phyloP scores from a whole-genome alignment of 2,113 vertebrate genomes.

The Gallinago undulata region DNA sequence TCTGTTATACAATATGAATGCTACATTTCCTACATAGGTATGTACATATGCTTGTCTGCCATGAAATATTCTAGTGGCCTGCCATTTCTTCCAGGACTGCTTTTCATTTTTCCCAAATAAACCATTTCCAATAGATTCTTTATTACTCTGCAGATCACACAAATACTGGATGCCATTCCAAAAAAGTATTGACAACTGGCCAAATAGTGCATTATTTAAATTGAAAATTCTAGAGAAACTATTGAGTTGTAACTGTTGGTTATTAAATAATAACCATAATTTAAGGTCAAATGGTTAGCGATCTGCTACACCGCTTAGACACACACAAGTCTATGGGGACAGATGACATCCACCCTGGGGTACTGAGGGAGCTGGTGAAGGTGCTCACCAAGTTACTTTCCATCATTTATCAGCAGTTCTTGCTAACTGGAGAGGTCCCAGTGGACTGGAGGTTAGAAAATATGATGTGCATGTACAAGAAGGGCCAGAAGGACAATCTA shows the following conservation, averaged over 20 bases:
- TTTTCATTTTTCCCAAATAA: not conserved
- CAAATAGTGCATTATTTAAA: not conserved
- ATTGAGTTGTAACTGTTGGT: not conserved
- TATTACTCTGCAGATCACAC: not conserved
- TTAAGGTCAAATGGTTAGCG: not conserved
- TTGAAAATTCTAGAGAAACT: not conserved
- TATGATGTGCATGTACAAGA: not conserved
- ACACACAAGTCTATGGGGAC: not conserved
- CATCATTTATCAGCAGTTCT: not conserved
- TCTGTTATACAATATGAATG: not conserved
- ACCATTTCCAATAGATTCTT: not conserved
- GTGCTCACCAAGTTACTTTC: no score
- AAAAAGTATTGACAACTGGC: not conserved
- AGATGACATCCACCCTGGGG: not conserved
- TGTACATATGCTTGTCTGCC: not conserved
- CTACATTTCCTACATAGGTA: not conserved
- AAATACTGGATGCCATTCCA: not conserved
- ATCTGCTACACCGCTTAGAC: not conserved
- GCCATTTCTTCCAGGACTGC: not conserved
- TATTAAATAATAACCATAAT: not conserved
- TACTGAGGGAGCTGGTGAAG: not conserved
- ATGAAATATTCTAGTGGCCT: not conserved
- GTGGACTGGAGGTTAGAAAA: not conserved
- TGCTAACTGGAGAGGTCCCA: not conserved
- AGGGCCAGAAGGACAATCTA: rapidly evolving